Evolutionary conservation across 2,113 vertebrate species (phyloP).

Genomic region (Anas platyrhynchos): DNA sequence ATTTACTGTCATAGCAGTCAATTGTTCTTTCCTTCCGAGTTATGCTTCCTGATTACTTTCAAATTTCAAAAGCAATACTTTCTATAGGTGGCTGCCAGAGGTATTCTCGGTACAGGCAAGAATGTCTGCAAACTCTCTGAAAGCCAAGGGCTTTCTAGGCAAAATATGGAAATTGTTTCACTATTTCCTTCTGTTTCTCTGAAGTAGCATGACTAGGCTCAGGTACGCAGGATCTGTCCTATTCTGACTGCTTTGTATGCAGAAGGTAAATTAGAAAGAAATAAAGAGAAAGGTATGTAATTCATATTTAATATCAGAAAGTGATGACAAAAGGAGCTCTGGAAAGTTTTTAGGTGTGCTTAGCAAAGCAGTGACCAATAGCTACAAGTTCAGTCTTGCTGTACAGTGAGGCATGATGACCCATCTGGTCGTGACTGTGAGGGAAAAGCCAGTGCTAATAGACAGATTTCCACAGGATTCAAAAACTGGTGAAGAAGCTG

Average conservation of each 20-base stretch:
- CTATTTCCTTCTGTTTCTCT: background rate
- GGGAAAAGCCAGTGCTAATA: fast-evolving
- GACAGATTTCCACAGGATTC: background rate
- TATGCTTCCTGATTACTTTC: background rate
- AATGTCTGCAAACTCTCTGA: background rate
- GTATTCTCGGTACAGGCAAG: background rate
- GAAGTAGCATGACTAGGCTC: background rate
- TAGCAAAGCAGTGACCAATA: background rate
- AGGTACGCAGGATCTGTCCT: background rate
- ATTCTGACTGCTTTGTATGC: background rate
- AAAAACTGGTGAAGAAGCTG: fast-evolving
- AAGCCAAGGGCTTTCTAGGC: background rate
- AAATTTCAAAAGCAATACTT: background rate
- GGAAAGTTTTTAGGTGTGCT: background rate
- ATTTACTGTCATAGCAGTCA: background rate
- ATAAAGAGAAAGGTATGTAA: background rate
- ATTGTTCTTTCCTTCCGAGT: background rate
- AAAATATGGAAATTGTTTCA: background rate
- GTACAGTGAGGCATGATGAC: fast-evolving
- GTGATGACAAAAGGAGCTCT: background rate
- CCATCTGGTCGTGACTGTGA: fast-evolving
- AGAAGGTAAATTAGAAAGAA: background rate
- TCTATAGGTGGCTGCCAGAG: background rate
- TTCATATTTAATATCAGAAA: background rate
- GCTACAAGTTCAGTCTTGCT: background rate